phyloP scores from a whole-genome alignment of 2,888 invertebrate genomes.

The Sericinus montela region DNA sequence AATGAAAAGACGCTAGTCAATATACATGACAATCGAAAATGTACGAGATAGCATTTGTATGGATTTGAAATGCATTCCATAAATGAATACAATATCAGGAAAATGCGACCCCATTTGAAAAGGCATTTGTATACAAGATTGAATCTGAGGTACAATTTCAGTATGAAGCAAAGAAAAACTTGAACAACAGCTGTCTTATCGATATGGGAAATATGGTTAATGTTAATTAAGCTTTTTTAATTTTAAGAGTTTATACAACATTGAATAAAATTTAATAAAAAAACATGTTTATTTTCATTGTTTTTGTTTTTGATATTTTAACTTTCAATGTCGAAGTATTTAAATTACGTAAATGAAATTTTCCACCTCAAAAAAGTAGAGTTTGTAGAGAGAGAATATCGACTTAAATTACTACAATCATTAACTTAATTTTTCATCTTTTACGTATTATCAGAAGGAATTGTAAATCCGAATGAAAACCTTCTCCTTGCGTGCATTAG shows the following conservation, averaged over 20 bases:
- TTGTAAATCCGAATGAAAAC: conserved; percentile 53
- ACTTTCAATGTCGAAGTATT: too few relatives aligned
- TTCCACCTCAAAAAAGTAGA: too few relatives aligned
- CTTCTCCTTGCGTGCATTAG: conserved; percentile 51
- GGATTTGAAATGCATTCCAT: conserved; percentile 67
- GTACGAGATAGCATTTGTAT: conserved; percentile 65
- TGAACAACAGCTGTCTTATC: neutral
- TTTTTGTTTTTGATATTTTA: too few relatives aligned
- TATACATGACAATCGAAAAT: conserved; percentile 38
- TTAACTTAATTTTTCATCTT: neutral
- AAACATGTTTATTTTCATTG: too few relatives aligned
- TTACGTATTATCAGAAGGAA: conserved; percentile 48
- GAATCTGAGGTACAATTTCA: conserved; percentile 26
- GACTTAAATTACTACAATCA: too few relatives aligned
- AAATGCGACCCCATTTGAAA: conserved; percentile 65
- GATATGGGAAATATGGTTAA: too few relatives aligned
- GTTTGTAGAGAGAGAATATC: too few relatives aligned
- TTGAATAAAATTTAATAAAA: too few relatives aligned
- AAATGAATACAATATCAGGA: conserved; percentile 76
- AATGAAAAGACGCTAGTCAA: conserved; percentile 1
- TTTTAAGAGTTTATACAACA: too few relatives aligned
- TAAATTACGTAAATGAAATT: too few relatives aligned
- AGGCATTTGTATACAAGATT: conserved; percentile 47
- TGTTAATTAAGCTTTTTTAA: too few relatives aligned
- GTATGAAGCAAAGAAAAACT: neutral